Base-by-base conservation (phyloP, 2,888 invertebrate genomes). In the Nysson spinosus region DNA sequence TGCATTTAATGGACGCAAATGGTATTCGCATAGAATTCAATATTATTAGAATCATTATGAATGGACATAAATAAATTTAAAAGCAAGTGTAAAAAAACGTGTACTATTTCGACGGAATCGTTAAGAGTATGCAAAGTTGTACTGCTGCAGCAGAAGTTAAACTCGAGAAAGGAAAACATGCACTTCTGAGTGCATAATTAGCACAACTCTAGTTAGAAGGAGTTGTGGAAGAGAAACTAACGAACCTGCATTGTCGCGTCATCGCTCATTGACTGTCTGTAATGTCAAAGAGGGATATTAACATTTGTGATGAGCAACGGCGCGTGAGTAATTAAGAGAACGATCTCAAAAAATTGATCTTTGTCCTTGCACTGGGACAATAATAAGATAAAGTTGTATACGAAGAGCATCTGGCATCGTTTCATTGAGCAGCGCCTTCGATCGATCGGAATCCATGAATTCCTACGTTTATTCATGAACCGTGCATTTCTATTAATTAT, bases 161-260 rank as follows among this genome's bases (percentile, higher is more conserved):
- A 51, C 42, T 19, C 17, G 30, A 20, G 4, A 26, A 44, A 50
- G 44, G 19, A 60, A 63, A 47, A 26, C 30, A 22, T 42, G 34
- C 37, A 26, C 20, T 43, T 20, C 22, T 7, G 19, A 14, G 9
- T 19, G 24, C 16, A 34, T 37, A 61, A 64, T 64, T 64, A 64
- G 32, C 44, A n/a, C 43, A 11, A 3, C 42, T 54, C 39, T 14
- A 47, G 43, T 35, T 51, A 14, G 37, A 47, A 32, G 43, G 17
- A 7, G 26, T 5, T 3, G 24, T 1, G 17, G 24, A 24, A 5
- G 4, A 42, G 4, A 12, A 35, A 47, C 47, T 52, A 63, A 66
- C 56, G 47, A 56, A 56, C 34, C 50, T 34, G 30, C 60, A 28
- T 54, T 52, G 43, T 47, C 65, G 47, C 42, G 64, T 60, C 50